Evolutionary conservation across 1,140 invertebrate genomes (phyloP).

Genomic region (Reticulitermes speratus): DNA sequence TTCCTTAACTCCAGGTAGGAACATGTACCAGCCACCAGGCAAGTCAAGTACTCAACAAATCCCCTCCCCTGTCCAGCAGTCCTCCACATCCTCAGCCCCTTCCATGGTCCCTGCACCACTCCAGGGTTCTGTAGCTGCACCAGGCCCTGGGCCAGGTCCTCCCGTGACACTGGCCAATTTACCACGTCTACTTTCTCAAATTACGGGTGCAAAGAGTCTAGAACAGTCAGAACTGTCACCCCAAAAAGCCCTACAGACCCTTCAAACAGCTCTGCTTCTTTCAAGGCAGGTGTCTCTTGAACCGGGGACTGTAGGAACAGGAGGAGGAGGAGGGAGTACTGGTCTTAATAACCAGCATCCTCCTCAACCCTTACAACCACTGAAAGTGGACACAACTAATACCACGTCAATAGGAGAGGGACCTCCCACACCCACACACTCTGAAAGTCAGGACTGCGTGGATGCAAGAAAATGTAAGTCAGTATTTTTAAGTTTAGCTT

Average conservation of each 20-base stretch:
- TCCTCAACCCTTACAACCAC: conserved; percentile 39
- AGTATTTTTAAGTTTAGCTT: no score
- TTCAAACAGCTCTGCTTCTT: conserved; percentile 58
- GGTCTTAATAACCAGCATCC: conserved; percentile 25
- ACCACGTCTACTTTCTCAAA: conserved; percentile 55
- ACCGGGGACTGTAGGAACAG: conserved; percentile 21
- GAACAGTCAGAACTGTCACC: conserved; percentile 54
- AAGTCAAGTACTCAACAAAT: conserved; percentile 1
- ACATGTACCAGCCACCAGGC: not conserved
- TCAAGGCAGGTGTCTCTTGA: conserved; percentile 48
- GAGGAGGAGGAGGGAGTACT: not conserved
- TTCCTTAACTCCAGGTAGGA: not conserved
- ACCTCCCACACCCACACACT: conserved; percentile 69
- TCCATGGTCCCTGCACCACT: conserved; percentile 28
- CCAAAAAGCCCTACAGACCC: conserved; percentile 60
- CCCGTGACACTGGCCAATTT: conserved; percentile 54
- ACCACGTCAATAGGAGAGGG: conserved; percentile 49
- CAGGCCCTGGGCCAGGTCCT: conserved; percentile 55
- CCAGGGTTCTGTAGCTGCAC: conserved; percentile 30
- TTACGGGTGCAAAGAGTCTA: conserved; percentile 48
- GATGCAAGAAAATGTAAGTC: conserved; percentile 57
- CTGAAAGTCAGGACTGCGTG: conserved; percentile 63
- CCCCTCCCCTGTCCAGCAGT: conserved; percentile 20
- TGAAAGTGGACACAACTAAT: conserved; percentile 58
- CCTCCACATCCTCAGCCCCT: conserved; percentile 22